Evolutionary conservation across 2,113 vertebrate species (phyloP).

Genomic region (Grallaria varia): DNA sequence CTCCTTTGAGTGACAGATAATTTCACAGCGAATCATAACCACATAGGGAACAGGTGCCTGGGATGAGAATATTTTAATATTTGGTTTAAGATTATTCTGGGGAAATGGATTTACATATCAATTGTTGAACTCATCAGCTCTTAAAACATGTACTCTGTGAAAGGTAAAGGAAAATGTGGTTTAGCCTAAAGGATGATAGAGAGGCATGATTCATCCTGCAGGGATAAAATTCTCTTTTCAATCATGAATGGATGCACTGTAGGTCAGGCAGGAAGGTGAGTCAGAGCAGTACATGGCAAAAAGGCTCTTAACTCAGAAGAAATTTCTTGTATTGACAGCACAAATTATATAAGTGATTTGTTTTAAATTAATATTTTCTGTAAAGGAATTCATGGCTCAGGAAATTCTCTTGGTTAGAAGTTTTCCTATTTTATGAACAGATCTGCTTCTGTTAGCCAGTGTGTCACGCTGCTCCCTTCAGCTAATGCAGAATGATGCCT

Average conservation of each 20-base stretch:
- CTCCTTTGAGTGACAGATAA: not conserved
- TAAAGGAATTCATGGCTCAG: not conserved
- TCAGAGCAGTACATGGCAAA: not conserved
- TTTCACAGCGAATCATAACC: not conserved
- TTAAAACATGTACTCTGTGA: not conserved
- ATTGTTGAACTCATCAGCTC: not conserved
- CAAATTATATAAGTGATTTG: not conserved
- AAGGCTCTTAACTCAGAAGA: not conserved
- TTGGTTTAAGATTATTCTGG: not conserved
- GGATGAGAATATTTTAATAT: not conserved
- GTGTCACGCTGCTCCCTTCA: not conserved
- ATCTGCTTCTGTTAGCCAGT: not conserved
- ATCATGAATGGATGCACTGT: not conserved
- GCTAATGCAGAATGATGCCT: not conserved
- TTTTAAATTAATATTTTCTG: not conserved
- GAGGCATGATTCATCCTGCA: not conserved
- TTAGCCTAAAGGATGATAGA: not conserved
- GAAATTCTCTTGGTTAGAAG: not conserved
- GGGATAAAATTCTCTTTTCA: not conserved
- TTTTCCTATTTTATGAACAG: not conserved
- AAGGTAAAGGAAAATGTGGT: not conserved
- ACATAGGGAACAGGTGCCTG: not conserved
- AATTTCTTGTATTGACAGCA: not conserved
- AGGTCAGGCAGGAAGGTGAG: not conserved
- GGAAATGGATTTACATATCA: not conserved